Percentiles rank a stretch among this genome's conserved stretches.
These are phyloP conservation scores for Atta texana DNA, from an alignment of 1,140 invertebrate species.

Conservation along the genomic window DNA sequence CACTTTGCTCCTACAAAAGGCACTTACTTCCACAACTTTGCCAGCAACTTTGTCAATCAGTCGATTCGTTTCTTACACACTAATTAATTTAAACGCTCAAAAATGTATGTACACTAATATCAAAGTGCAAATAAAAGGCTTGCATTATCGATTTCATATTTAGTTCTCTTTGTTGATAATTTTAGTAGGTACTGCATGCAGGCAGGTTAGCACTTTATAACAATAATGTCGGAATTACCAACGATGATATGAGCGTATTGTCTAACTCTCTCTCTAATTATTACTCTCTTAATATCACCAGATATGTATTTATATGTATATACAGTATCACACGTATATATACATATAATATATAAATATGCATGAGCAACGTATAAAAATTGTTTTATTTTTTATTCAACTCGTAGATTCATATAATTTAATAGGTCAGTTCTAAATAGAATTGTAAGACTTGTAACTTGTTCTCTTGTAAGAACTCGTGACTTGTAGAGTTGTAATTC, in stretches of 20 bases:
- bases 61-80: constrained; percentile 48
- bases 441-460: too few species aligned
- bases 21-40: constrained; percentile 77
- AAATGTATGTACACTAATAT: not conserved
- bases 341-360: too few species aligned
- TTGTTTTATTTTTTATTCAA: too few species aligned
- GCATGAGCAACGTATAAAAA: too few species aligned
- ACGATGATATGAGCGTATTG: not conserved
- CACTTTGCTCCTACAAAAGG: constrained; percentile 82
- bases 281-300: not conserved
- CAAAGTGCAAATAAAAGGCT: not conserved
- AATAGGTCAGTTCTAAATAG: too few species aligned
- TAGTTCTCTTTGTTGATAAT: constrained; percentile 4
- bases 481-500: too few species aligned
- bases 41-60: constrained; percentile 46
- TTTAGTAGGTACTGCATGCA: not conserved
- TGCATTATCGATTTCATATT: not conserved
- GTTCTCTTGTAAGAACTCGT: too few species aligned
- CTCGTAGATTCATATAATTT: too few species aligned
- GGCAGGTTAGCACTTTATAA: not conserved
- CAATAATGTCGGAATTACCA: not conserved
- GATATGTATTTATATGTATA: too few species aligned
- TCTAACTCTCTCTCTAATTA: not conserved
- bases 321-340: too few species aligned
- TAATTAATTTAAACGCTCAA: constrained; percentile 26